phyloP scores from a whole-genome alignment of 92 coral and sea anemone genomes.

The Phymanthus crucifer region DNA sequence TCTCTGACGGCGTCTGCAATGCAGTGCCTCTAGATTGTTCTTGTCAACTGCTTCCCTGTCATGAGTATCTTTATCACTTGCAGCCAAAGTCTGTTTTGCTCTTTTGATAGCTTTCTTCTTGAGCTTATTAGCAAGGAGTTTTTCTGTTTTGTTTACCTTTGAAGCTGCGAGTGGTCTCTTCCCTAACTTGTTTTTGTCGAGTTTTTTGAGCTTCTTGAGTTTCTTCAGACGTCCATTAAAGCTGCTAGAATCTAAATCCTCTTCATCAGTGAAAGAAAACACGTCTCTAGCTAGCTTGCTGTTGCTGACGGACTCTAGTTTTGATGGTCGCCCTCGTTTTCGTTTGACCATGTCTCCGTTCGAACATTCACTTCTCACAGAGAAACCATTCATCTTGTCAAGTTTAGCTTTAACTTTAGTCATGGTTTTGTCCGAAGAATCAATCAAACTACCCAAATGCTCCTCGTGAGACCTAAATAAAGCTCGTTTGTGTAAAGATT shows the following conservation, averaged over 20 bases:
- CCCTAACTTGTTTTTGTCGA: conserved; percentile 43
- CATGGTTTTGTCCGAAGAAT: conserved; percentile 43
- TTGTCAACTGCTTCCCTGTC: conserved; percentile 31
- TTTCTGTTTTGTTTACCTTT: conserved; percentile 64
- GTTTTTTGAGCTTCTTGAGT: conserved; percentile 58
- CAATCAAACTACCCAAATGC: conserved; percentile 47
- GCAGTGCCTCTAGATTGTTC: conserved; percentile 37
- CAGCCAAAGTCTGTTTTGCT: conserved; percentile 56
- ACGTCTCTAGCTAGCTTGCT: conserved; percentile 56
- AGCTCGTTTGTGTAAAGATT: conserved; percentile 72
- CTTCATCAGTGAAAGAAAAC: conserved; percentile 74
- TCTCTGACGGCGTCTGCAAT: conserved; percentile 53
- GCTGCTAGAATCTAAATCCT: conserved; percentile 31
- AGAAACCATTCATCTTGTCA: conserved; percentile 61
- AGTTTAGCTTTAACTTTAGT: conserved; percentile 65
- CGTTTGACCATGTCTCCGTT: conserved; percentile 59
- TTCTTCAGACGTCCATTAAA: conserved; percentile 46
- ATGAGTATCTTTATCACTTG: conserved; percentile 15
- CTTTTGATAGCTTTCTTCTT: conserved; percentile 78
- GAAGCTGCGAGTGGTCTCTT: conserved; percentile 74
- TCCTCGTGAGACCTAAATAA: conserved; percentile 60
- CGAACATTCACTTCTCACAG: conserved; percentile 50
- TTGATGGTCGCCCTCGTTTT: conserved; percentile 78
- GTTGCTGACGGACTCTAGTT: conserved; percentile 33
- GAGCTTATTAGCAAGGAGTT: conserved; percentile 54